These are phyloP conservation scores for Shargacucullia verbasci DNA, from an alignment of 2,888 invertebrate species.

Conservation along the genomic window DNA sequence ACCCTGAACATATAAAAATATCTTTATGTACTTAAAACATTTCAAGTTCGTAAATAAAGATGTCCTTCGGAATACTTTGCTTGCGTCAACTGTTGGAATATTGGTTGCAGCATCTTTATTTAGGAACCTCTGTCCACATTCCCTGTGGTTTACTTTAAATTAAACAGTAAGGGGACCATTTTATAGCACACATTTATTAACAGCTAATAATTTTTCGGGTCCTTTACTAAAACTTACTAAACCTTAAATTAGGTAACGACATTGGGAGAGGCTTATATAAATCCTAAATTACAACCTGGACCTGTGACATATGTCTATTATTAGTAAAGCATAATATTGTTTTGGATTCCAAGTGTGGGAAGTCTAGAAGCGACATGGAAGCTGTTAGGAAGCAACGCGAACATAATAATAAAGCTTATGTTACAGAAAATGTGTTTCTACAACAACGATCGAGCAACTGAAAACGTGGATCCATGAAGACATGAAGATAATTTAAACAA, in stretches of 20 bases:
- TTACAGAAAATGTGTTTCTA: constrained; percentile 60
- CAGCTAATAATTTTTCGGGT: constrained; percentile 79
- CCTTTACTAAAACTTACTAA: constrained; percentile 77
- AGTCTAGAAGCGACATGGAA: constrained; percentile 79
- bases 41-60: constrained; percentile 72
- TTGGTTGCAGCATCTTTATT: constrained; percentile 66
- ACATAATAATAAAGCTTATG: constrained; percentile 73
- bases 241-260: constrained; percentile 84
- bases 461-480: constrained; percentile 52
- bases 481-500: constrained; percentile 38
- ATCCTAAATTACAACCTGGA: constrained; percentile 86
- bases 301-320: constrained; percentile 82
- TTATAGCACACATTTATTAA: constrained; percentile 84
- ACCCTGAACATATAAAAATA: constrained; percentile 88
- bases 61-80: constrained; percentile 49
- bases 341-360: constrained; percentile 72
- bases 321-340: constrained; percentile 78
- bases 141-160: constrained; percentile 71
- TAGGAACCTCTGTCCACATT: constrained; percentile 67
- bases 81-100: constrained; percentile 22
- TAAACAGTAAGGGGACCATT: constrained; percentile 74
- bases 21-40: constrained; percentile 85
- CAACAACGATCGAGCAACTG: constrained; percentile 64
- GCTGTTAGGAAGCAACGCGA: constrained; percentile 80
- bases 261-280: constrained; percentile 80